Evolutionary conservation across 2,888 invertebrate species (phyloP).

Genomic region (Aplocera efformata): DNA sequence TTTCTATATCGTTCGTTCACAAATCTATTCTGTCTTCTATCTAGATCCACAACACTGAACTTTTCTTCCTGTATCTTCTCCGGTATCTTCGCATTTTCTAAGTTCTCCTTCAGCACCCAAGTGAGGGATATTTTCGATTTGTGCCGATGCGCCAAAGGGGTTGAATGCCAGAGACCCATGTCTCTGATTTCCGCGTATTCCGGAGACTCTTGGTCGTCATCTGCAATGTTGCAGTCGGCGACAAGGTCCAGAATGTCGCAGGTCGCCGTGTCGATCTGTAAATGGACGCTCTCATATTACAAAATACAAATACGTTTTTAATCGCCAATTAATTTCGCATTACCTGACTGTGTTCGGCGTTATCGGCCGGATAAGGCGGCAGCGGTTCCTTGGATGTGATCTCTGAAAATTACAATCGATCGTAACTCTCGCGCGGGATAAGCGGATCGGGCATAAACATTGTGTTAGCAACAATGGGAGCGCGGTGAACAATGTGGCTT

Average conservation of each 20-base stretch:
- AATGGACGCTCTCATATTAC: slow-evolving; percentile 14
- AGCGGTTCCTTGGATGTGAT: slow-evolving; percentile 63
- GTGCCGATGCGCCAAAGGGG: slow-evolving; percentile 65
- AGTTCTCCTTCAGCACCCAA: slow-evolving; percentile 86
- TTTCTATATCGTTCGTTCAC: slow-evolving; percentile 52
- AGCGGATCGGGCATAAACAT: slow-evolving; percentile 55
- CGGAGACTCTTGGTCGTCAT: slow-evolving; percentile 41
- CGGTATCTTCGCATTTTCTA: slow-evolving; percentile 60
- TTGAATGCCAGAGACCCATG: slow-evolving; percentile 76
- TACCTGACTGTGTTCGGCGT: slow-evolving; percentile 43
- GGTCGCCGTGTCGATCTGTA: slow-evolving; percentile 46
- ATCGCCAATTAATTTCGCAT: slow-evolving; percentile 26
- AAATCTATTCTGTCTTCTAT: slow-evolving; percentile 30
- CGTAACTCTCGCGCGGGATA: slow-evolving; percentile 44
- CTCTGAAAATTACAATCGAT: slow-evolving; percentile 59
- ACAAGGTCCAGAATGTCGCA: slow-evolving; percentile 66
- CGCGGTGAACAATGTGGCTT: slow-evolving; percentile 11
- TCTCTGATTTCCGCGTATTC: slow-evolving; percentile 70
- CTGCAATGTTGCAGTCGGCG: slow-evolving; percentile 58
- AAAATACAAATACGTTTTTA: background rate
- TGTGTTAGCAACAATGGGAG: slow-evolving; percentile 46
- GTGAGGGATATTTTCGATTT: slow-evolving; percentile 86
- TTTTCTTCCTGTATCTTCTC: slow-evolving; percentile 26
- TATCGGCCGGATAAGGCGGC: slow-evolving; percentile 65
- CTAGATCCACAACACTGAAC: no score